phyloP scores from a whole-genome alignment of 2,888 invertebrate genomes.

The Rhopalosiphum nymphaeae region DNA sequence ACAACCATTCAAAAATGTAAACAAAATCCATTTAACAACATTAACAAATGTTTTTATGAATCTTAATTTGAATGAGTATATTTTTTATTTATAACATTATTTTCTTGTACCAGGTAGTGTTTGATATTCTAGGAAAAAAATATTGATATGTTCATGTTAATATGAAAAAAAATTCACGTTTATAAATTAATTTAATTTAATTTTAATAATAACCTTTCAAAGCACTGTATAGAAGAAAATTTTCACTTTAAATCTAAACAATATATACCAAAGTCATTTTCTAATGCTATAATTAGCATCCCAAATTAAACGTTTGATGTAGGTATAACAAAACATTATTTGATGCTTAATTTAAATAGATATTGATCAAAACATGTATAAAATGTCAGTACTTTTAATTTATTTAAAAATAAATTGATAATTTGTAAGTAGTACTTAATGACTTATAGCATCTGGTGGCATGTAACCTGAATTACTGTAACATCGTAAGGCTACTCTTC shows the following conservation, averaged over 20 bases:
- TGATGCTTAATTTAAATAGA: background rate
- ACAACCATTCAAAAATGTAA: too few relatives aligned
- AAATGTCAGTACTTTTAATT: background rate
- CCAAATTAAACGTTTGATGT: background rate
- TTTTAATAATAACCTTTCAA: too few relatives aligned
- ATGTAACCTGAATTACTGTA: constrained; percentile 94
- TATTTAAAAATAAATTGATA: background rate
- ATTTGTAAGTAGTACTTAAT: background rate
- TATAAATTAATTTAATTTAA: background rate
- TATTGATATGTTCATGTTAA: background rate
- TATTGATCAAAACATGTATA: background rate
- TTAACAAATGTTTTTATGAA: background rate
- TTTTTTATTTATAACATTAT: background rate
- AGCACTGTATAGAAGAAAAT: too few relatives aligned
- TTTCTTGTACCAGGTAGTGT: background rate
- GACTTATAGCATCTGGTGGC: constrained; percentile 78
- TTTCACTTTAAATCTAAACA: too few relatives aligned
- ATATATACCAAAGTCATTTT: background rate
- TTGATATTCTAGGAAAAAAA: background rate
- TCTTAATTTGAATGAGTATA: background rate
- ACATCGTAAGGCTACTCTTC: constrained; percentile 84
- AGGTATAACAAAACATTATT: background rate
- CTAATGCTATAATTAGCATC: background rate
- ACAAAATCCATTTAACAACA: too few relatives aligned
- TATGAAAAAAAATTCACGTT: too few relatives aligned